These are phyloP conservation scores for Zelostemma sp. DNA, from an alignment of 1,140 invertebrate species.

Conservation along the genomic window DNA sequence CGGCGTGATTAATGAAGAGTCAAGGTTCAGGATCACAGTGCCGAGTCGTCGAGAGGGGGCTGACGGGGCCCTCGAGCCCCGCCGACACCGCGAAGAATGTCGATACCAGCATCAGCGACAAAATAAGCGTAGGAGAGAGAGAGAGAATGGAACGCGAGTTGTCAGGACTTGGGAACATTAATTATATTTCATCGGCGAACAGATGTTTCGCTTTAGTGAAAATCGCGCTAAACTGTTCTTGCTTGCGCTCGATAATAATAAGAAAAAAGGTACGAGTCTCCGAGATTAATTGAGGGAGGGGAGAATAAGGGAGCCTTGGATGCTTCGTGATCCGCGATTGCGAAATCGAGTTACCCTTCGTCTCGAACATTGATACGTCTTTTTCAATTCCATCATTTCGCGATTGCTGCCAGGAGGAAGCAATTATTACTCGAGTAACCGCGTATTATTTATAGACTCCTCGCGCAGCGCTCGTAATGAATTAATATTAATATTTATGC, in stretches of 20 bases:
- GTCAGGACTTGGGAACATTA: constrained; percentile 40
- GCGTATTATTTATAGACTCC: constrained; percentile 13
- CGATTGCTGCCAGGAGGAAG: not conserved
- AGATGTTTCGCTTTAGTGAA: constrained; percentile 51
- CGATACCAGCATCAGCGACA: constrained; percentile 56
- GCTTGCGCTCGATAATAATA: constrained; percentile 2
- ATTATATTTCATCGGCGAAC: constrained; percentile 47
- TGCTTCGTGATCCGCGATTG: too few species aligned
- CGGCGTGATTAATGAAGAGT: constrained; percentile 69
- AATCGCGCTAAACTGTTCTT: constrained; percentile 41
- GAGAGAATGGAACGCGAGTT: constrained; percentile 40
- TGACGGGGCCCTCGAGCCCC: constrained; percentile 47
- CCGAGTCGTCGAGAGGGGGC: constrained; percentile 50
- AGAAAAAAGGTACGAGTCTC: too few species aligned
- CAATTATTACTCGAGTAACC: not conserved
- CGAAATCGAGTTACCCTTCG: too few species aligned
- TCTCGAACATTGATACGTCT: too few species aligned
- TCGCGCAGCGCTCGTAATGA: constrained; percentile 27
- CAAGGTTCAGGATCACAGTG: constrained; percentile 67
- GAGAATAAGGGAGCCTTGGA: not conserved
- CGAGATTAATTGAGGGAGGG: not conserved
- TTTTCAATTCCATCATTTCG: not conserved
- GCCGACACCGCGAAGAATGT: constrained; percentile 58
- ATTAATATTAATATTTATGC: constrained; percentile 54
- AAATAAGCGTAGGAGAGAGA: constrained; percentile 40